These are phyloP conservation scores for Volucella zonaria DNA, from an alignment of 2,888 invertebrate species.

Conservation along the genomic window DNA sequence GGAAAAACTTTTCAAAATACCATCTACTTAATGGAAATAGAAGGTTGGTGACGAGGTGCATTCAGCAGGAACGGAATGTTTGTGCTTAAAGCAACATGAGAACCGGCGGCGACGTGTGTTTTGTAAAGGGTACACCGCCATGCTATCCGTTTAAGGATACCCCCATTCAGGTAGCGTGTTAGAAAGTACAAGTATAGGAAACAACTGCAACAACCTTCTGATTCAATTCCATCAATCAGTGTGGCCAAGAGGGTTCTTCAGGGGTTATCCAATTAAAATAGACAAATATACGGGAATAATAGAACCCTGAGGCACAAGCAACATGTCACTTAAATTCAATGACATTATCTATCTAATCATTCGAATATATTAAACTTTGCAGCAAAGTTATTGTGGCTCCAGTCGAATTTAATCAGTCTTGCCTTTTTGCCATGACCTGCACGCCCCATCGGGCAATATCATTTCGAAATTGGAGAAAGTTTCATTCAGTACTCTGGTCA, in stretches of 20 bases:
- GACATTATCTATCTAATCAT: too few relatives aligned
- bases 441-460: too few relatives aligned
- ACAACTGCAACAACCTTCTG: conserved; percentile 57
- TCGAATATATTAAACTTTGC: too few relatives aligned
- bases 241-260: too few relatives aligned
- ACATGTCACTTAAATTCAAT: too few relatives aligned
- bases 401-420: not conserved
- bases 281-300: too few relatives aligned
- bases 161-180: conserved; percentile 55
- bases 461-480: too few relatives aligned
- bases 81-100: conserved; percentile 43
- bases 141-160: conserved; percentile 1
- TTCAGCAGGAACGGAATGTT: conserved; percentile 23
- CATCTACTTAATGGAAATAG: conserved; percentile 49
- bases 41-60: conserved; percentile 20
- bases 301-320: too few relatives aligned
- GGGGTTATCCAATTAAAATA: too few relatives aligned
- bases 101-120: conserved; percentile 21
- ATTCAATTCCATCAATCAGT: not conserved
- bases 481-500: too few relatives aligned
- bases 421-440: not conserved
- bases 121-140: not conserved
- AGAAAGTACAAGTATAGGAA: conserved; percentile 38
- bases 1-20: conserved; percentile 46
- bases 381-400: too few relatives aligned